Conservation (phyloP, 2,888 invertebrate species). For the Ommatoiulus sabulosus region DNA sequence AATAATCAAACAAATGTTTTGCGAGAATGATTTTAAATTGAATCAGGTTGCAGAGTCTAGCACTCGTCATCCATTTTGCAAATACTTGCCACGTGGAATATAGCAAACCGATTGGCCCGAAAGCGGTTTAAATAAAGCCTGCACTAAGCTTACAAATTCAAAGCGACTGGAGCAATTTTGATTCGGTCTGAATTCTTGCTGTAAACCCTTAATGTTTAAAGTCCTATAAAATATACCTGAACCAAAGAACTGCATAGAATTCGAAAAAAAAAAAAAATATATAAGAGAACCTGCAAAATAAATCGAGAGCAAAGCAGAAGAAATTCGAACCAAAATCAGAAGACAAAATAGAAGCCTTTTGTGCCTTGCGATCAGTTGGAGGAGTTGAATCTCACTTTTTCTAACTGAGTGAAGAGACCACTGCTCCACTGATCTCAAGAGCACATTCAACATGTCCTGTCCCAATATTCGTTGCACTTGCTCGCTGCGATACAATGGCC, state of each 20-base stretch:
- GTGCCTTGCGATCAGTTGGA: constrained; percentile 76
- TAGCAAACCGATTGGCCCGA: neutral
- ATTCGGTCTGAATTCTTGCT: neutral
- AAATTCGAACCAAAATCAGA: neutral
- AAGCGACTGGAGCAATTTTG: too few species aligned
- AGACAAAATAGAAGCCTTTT: constrained; percentile 11
- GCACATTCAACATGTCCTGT: constrained; percentile 57
- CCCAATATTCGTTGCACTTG: neutral
- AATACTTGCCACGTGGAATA: neutral
- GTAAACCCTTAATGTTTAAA: neutral
- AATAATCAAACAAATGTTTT: neutral
- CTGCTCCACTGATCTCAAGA: constrained; percentile 74
- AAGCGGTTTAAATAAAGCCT: neutral
- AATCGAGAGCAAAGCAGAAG: neutral
- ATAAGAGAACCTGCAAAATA: neutral
- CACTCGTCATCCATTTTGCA: neutral
- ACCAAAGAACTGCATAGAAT: neutral
- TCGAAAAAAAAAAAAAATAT: neutral
- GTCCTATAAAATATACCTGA: neutral
- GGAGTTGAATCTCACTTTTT: constrained; percentile 80
- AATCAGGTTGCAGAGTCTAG: neutral
- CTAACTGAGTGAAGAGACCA: constrained; percentile 74
- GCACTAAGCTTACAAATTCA: too few species aligned
- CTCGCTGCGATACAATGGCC: constrained; percentile 4
- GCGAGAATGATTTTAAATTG: neutral